phyloP scores from a whole-genome alignment of 2,797 vertebrate genomes.

The Enteromius treurensis region DNA sequence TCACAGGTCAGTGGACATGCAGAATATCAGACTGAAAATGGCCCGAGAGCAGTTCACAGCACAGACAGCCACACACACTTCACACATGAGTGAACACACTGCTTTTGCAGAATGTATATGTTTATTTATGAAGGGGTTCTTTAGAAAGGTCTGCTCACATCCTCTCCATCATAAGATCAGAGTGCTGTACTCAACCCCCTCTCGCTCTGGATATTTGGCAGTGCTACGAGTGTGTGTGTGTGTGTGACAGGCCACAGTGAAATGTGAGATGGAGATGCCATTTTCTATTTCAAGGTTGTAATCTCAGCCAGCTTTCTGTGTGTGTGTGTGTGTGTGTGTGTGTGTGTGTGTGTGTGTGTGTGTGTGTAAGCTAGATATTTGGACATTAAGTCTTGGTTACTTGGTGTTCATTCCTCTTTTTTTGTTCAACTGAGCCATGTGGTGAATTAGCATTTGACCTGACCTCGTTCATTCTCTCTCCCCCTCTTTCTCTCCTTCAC shows the following conservation, averaged over 20 bases:
- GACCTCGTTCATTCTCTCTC: constrained; percentile 19
- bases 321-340: no score
- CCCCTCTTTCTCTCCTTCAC: constrained; percentile 8
- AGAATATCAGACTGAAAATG: constrained; percentile 40
- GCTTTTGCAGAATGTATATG: constrained; percentile 22
- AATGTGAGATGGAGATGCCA: constrained; percentile 58
- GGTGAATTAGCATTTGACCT: constrained; percentile 44
- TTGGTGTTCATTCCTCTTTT: constrained; percentile 22
- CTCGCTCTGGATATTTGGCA: constrained; percentile 24
- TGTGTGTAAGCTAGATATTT: constrained; percentile 31
- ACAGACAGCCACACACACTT: constrained; percentile 4
- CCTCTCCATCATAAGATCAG: constrained; percentile 38
- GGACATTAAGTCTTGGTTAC: constrained; percentile 21
- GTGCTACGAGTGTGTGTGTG: neutral
- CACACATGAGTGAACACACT: constrained; percentile 30
- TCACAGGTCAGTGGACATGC: constrained; percentile 34
- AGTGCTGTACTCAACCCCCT: constrained; percentile 8
- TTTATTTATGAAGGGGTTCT: constrained; percentile 43
- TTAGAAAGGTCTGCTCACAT: constrained; percentile 40
- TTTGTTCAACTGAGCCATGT: constrained; percentile 43
- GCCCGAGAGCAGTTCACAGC: constrained; percentile 10
- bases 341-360: constrained; percentile 31
- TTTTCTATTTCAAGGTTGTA: constrained; percentile 63
- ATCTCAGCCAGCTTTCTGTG: constrained; percentile 49
- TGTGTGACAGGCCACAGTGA: constrained; percentile 46